phyloP scores from a whole-genome alignment of 2,797 vertebrate species.

The Borostomias antarcticus region DNA sequence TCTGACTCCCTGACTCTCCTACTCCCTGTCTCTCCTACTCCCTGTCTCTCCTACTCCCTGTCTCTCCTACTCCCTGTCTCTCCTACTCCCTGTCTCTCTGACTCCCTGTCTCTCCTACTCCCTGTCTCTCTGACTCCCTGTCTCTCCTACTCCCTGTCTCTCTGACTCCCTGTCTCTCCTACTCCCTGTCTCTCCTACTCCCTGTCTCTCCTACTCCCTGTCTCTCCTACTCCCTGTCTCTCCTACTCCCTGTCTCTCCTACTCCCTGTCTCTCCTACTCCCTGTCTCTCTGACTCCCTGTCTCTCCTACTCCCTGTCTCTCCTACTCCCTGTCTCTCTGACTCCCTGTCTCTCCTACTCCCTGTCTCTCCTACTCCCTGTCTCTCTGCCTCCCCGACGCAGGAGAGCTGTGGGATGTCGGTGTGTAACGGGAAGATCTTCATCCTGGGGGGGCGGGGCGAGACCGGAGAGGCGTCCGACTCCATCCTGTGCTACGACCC shows the following conservation, averaged over 20 bases:
- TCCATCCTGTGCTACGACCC: conserved; percentile 95
- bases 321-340: not conserved
- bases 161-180: no score
- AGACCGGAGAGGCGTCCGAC: conserved; percentile 92
- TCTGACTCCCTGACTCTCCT: no score
- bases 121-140: no score
- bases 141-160: no score
- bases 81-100: no score
- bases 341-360: not conserved
- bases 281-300: not conserved
- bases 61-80: no score
- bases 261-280: not conserved
- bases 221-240: not conserved
- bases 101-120: no score
- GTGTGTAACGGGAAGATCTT: conserved; percentile 98
- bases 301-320: not conserved
- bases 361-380: not conserved
- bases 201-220: no score
- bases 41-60: no score
- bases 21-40: no score
- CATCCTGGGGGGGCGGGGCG: conserved; percentile 93
- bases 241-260: not conserved
- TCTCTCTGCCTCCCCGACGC: conserved; percentile 26
- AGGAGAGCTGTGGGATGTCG: conserved; percentile 99
- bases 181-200: no score